phyloP scores from a whole-genome alignment of 2,797 vertebrate species.

The Sphenodon punctatus region DNA sequence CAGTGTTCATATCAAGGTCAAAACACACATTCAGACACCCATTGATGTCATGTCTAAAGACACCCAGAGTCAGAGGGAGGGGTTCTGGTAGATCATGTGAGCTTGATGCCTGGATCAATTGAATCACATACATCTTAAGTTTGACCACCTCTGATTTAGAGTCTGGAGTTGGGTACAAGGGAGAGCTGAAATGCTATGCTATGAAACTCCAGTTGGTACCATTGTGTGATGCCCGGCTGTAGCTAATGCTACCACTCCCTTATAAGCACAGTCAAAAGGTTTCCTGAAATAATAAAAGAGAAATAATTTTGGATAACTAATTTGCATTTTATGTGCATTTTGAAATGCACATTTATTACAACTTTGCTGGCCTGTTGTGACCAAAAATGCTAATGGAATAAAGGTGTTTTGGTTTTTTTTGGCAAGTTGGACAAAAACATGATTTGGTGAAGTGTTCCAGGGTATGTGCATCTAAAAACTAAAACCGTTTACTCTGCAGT shows the following conservation, averaged over 20 bases:
- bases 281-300: background rate
- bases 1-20: too few species aligned
- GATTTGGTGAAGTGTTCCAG: background rate
- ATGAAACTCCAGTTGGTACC: background rate
- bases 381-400: background rate
- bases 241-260: background rate
- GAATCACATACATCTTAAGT: too few species aligned
- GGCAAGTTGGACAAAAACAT: background rate
- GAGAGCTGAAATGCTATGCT: background rate
- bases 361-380: background rate
- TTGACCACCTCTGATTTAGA: too few species aligned
- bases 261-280: background rate
- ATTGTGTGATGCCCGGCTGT: background rate
- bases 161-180: background rate
- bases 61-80: too few species aligned
- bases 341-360: fast-evolving
- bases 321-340: fast-evolving
- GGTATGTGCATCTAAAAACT: fast-evolving
- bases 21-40: too few species aligned
- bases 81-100: too few species aligned
- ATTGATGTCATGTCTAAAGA: too few species aligned
- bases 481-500: too few species aligned
- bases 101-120: too few species aligned
- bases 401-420: fast-evolving
- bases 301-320: fast-evolving